These are phyloP conservation scores for Corydoras maculifer DNA, from an alignment of 2,113 vertebrate species.

Conservation along the genomic window DNA sequence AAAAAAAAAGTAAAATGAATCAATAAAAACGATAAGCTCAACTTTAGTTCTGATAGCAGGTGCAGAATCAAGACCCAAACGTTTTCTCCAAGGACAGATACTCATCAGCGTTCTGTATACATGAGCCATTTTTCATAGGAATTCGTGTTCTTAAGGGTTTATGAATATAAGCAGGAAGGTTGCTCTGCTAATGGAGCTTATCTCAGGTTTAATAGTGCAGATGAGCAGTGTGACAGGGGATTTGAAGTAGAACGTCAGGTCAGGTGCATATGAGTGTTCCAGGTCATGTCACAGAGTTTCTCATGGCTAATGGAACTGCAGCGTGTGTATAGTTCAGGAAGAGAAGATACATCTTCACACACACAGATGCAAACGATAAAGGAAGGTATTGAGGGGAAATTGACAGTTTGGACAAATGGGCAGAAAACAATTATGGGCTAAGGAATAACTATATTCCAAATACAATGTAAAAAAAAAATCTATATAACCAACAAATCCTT, in stretches of 20 bases:
- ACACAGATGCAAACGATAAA: too few species aligned
- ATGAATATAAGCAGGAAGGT: background rate
- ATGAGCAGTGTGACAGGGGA: slow-evolving; percentile 23
- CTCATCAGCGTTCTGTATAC: slow-evolving; percentile 19
- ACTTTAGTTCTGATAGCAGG: background rate
- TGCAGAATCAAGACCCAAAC: slow-evolving; percentile 14
- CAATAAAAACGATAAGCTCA: too few species aligned
- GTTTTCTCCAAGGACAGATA: slow-evolving; percentile 31
- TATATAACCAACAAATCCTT: too few species aligned
- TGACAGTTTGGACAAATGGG: too few species aligned
- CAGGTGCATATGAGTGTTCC: slow-evolving; percentile 5
- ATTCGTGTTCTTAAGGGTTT: slow-evolving; percentile 2
- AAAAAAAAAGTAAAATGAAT: too few species aligned
- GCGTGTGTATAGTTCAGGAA: background rate
- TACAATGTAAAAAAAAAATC: too few species aligned
- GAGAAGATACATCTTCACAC: too few species aligned
- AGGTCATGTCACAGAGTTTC: slow-evolving; percentile 28
- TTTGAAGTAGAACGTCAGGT: slow-evolving; percentile 6
- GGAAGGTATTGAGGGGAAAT: too few species aligned
- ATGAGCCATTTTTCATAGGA: slow-evolving; percentile 21
- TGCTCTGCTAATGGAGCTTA: slow-evolving; percentile 47
- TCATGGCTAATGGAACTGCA: slow-evolving; percentile 20
- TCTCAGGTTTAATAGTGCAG: slow-evolving; percentile 65
- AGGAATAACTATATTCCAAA: too few species aligned
- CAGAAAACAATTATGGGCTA: too few species aligned